Conservation (phyloP, 2,797 vertebrate species). For the Acanthopagrus latus region DNA sequence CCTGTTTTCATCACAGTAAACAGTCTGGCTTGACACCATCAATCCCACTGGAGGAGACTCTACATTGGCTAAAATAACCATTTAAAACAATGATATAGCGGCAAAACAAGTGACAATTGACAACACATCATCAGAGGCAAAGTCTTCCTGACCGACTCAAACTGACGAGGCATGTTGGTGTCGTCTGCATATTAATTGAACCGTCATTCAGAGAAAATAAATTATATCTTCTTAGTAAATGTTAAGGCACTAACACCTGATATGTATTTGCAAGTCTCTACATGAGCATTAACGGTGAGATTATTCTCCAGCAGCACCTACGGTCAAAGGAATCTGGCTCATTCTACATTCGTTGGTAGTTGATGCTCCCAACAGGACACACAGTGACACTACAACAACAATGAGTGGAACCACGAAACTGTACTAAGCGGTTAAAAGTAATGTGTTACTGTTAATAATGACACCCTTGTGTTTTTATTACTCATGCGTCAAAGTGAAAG, state of each 20-base stretch:
- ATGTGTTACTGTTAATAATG: too few species aligned
- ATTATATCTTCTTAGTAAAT: neutral
- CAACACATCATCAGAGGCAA: neutral
- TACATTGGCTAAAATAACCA: neutral
- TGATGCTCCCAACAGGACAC: conserved; percentile 59
- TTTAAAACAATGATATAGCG: neutral
- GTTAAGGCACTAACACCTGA: neutral
- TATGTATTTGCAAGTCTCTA: neutral
- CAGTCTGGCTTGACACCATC: neutral
- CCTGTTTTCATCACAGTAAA: conserved; percentile 2
- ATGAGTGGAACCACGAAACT: too few species aligned
- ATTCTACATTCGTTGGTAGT: neutral
- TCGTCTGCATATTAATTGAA: accelerated
- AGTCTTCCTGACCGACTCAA: neutral
- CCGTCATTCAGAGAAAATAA: neutral
- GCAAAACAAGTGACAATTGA: neutral
- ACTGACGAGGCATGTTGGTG: neutral
- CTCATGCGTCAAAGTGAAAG: too few species aligned
- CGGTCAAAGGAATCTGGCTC: neutral
- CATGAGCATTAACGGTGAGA: neutral
- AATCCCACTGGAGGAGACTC: neutral
- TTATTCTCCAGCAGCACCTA: neutral
- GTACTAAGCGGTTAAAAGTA: too few species aligned
- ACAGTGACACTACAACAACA: conserved; percentile 17
- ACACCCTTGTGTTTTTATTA: too few species aligned